Base-by-base conservation (phyloP, 2,113 vertebrate species). In the Peucedramus taeniatus region DNA sequence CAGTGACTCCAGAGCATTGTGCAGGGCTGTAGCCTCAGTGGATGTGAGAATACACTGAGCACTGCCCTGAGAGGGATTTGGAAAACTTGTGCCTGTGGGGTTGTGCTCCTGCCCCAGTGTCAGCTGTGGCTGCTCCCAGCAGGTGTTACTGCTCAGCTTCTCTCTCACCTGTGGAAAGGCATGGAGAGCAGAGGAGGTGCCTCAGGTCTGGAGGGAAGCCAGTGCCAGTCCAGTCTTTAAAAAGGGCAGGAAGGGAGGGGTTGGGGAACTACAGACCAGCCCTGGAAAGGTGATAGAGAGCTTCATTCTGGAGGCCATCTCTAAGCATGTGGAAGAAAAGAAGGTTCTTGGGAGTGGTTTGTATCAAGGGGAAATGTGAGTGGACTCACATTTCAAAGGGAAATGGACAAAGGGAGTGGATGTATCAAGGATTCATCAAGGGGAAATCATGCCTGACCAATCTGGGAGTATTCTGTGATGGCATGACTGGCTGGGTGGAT, bases 21-120 rank as follows among this genome's bases (percentile, higher is more conserved):
- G 21, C 24, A 30, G 60, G 61, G 13, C 7, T 18, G 19, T 33
- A 42, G 69, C 51, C 44, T 31, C 35, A 49, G 50, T 0, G 0
- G 37, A 18, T 5, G 3, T 12, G 16, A 31, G 59, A 65, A 47
- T 57, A n/a, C 47, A 3, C 40, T 7, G 26, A 74, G 15, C 0
- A 0, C 49, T 68, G 63, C 72, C n/a, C 15, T 10, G 8, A 50
- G 39, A 40, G 27, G 35, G 47, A 47, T 76, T 66, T 65, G 68
- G 47, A 92, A 65, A 65, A 22, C 17, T 20, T 63, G 14, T 7
- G 13, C 35, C 49, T 57, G 15, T 2, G 5, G 47, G 17, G 22
- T n/a, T 64, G 4, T 50, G 63, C 33, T 76, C 66, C 57, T 71
- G 45, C 15, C 24, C 19, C 1, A 1, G 18, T 30, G 53, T 33